Conservation (phyloP, 1,140 invertebrate genomes). For the Leptinotarsa undecemlineata region DNA sequence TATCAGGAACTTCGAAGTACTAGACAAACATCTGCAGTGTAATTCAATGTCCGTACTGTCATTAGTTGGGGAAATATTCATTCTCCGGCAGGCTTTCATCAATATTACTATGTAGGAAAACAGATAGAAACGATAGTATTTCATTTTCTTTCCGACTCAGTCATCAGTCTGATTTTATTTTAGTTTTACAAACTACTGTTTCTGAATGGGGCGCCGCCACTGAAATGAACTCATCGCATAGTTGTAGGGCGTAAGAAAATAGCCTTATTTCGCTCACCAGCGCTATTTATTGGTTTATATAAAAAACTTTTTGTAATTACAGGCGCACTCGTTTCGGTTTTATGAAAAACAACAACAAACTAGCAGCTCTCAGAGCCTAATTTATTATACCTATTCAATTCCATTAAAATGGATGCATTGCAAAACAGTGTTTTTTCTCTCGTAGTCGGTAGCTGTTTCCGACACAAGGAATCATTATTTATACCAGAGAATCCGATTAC, state of each 20-base stretch:
- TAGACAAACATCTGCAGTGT: too few species aligned
- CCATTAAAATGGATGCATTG: not conserved
- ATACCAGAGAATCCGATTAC: not conserved
- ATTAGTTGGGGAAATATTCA: too few species aligned
- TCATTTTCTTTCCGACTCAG: too few species aligned
- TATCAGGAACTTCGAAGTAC: too few species aligned
- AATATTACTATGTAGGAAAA: too few species aligned
- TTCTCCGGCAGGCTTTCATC: too few species aligned
- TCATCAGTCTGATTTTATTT: too few species aligned
- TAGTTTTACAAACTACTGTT: too few species aligned
- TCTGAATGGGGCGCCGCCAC: not conserved
- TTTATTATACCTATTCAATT: not conserved
- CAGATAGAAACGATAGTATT: too few species aligned
- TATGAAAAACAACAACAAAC: not conserved
- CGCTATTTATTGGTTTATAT: conserved; percentile 1
- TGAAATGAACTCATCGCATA: not conserved
- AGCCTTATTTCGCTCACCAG: not conserved
- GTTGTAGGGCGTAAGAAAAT: not conserved
- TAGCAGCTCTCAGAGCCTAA: not conserved
- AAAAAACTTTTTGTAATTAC: conserved; percentile 4
- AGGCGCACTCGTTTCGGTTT: not conserved
- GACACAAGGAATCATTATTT: not conserved
- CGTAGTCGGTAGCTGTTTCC: not conserved
- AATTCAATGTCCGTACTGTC: too few species aligned
- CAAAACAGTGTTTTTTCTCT: not conserved